Base-by-base conservation (phyloP, 1,140 invertebrate genomes). In the Polypedilum pembai region DNA sequence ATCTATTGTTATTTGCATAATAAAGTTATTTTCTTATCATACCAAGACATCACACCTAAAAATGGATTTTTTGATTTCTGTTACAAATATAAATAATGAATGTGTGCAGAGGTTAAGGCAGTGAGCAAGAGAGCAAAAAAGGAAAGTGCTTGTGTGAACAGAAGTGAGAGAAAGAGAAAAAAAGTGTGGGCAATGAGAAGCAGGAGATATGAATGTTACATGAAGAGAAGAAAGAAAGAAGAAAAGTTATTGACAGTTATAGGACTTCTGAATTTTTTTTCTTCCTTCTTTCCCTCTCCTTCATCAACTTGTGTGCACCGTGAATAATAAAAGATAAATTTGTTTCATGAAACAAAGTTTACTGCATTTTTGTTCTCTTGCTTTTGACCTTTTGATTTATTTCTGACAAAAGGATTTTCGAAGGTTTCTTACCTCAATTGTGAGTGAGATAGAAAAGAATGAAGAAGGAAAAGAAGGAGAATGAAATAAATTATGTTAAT, bases 181-280 rank as follows among this genome's bases (percentile, higher is more conserved):
- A 33, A 33, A 33, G 24, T 33, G n/a, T 56, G n/a, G n/a, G n/a
- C 12, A 56, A 56, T 56, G 45, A 56, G n/a, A 45, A 45, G 15
- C 8, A 45, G 15, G 15, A 33, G 24, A 33, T 33, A 45, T 12
- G 15, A 56, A 56, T n/a, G 45, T 56, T 56, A 56, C 45, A 56
- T n/a, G 45, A 56, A 56, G 12, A 15, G 45, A 56, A n/a, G 45
- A 56, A 45, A 45, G 41, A 45, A 45, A n/a, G 41, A 45, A 66
- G 12, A 69, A 69, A 69, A 69, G 17, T 69, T 69, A 69, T 69
- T 69, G 65, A 69, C 65, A 69, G 65, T 69, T 69, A 21, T 69
- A 69, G 65, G 65, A 69, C 65, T 69, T 69, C 65, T 69, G 65
- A 69, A 69, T 69, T 66, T 33, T 33, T 33, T 33, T 5, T 33